Conservation (phyloP, 1,140 invertebrate genomes). For the Spodoptera litura region DNA sequence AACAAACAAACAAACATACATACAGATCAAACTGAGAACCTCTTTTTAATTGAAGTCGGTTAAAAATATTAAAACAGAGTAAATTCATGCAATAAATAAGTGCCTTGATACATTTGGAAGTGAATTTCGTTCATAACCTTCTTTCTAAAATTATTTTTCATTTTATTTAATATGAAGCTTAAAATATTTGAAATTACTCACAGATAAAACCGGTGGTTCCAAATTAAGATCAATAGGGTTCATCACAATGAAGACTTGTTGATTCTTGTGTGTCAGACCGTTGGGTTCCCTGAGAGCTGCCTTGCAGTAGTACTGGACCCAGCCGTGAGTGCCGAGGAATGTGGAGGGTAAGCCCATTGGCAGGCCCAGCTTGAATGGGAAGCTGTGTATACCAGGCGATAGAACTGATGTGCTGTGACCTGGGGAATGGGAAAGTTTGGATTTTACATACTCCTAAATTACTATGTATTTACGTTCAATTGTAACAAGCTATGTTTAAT, state of each 20-base stretch:
- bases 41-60: no score
- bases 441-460: background rate
- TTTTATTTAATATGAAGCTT: no score
- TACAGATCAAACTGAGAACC: no score
- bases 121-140: no score
- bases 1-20: no score
- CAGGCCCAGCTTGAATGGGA: constrained; percentile 96
- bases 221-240: constrained; percentile 97
- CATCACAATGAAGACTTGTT: constrained; percentile 98
- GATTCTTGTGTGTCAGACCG: constrained; percentile 97
- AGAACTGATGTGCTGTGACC: constrained; percentile 93
- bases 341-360: constrained; percentile 96
- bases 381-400: constrained; percentile 98
- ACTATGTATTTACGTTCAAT: no score
- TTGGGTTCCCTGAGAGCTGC: constrained; percentile 95
- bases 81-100: no score
- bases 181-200: constrained; percentile 85
- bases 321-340: constrained; percentile 97
- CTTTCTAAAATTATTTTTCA: no score
- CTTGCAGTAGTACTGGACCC: constrained; percentile 98
- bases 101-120: no score
- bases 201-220: constrained; percentile 94
- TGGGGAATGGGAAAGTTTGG: constrained; percentile 58
- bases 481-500: no score
- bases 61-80: no score